Conservation (phyloP, 1,140 invertebrate genomes). For the Medauroidea extradentata region DNA sequence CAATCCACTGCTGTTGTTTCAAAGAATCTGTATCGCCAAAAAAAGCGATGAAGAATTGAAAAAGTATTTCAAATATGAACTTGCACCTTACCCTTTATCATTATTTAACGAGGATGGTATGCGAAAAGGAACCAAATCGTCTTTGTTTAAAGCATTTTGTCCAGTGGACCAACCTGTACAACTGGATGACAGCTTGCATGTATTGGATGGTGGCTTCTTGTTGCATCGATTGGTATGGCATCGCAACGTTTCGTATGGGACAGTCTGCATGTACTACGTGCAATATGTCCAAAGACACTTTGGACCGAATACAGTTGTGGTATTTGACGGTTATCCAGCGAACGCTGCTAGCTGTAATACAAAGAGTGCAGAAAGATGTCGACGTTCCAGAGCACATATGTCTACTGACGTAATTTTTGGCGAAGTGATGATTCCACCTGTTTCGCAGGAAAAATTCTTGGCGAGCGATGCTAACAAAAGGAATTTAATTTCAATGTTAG, state of each 20-base stretch:
- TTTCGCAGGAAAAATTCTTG: conserved; percentile 15
- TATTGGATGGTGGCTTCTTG: conserved; percentile 2
- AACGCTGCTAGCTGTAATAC: conserved; percentile 1
- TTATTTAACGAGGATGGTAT: conserved; percentile 41
- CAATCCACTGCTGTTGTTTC: conserved; percentile 40
- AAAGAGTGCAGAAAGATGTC: neutral
- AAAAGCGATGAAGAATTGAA: conserved; percentile 34
- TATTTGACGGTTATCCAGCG: conserved; percentile 5
- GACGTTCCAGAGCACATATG: neutral
- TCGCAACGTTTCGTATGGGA: neutral
- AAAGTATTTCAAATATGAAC: conserved; percentile 40
- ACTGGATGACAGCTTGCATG: neutral
- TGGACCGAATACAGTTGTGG: neutral
- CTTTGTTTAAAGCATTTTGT: conserved; percentile 36
- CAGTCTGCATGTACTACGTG: neutral
- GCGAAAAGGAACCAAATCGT: conserved; percentile 39
- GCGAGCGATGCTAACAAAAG: conserved; percentile 9
- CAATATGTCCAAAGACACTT: neutral
- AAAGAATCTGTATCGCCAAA: conserved; percentile 36
- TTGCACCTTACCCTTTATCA: conserved; percentile 37
- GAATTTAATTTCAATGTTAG: conserved; percentile 5
- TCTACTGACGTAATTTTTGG: conserved; percentile 11
- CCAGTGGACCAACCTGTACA: neutral
- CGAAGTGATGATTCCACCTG: neutral
- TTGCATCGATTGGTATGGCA: neutral